Base-by-base conservation (phyloP, 2,113 vertebrate genomes). In the Labeo rohita region DNA sequence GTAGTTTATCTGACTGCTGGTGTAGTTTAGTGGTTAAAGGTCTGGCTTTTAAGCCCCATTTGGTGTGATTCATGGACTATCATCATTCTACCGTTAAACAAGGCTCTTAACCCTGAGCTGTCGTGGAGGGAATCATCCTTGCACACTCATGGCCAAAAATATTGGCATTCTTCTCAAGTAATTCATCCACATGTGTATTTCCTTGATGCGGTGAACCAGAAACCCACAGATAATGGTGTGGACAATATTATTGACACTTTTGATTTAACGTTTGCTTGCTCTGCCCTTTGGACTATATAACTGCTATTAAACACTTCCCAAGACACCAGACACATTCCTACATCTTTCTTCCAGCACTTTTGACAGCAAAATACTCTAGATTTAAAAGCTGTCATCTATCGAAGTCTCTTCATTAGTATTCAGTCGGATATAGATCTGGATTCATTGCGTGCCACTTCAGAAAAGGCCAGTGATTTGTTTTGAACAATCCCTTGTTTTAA, bases 101-200 rank as follows among this genome's bases (percentile, higher is more conserved):
- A 43, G 36, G 34, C 18, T 75, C 45, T 74, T 74, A 49, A 28
- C 72, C 45, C 72, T 75, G 72, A 75, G 72, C 72, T 75, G 72
- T 50, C 4, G 6, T 50, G 7, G 36, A 43, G 70, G 39, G 70
- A 72, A n/a, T 45, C 18, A 5, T 45, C 70, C 39, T 45, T 73
- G 70, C 39, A 45, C 73, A 8, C 45, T 28, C n/a, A 49, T 50
- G 45, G 45, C 72, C 73, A 49, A 28, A 74, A 49, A 49, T 74
- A 49, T 15, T 74, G 72, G 21, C 45, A 23, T 74, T 8, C 23
- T 72, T 49, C n/a, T 74, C 2, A 8, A 75, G 45, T 3, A 23
- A 50, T 28, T 75, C 72, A 49, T 75, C n/a, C 45, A 49, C 45
- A 49, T 2, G 6, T 47, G 18, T 74, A 13, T 74, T 74, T 74